These are phyloP conservation scores for Nesoenas mayeri DNA, from an alignment of 2,113 vertebrate genomes.

Conservation along the genomic window DNA sequence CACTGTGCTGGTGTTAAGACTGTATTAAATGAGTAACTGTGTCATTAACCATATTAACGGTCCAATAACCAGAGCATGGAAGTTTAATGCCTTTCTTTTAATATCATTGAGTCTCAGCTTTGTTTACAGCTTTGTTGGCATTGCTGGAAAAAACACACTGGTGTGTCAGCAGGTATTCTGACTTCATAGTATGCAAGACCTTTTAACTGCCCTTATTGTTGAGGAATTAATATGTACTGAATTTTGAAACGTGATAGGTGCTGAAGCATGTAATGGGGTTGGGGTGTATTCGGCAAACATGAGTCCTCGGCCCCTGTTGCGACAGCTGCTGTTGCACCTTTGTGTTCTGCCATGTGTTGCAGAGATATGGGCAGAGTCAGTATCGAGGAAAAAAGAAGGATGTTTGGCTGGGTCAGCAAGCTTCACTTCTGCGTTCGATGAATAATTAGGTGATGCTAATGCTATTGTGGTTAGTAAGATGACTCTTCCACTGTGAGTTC, in stretches of 20 bases:
- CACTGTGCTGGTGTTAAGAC: neutral
- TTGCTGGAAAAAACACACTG: neutral
- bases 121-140: neutral
- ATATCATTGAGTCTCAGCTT: neutral
- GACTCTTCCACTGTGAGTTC: neutral
- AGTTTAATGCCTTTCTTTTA: neutral
- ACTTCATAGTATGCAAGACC: neutral
- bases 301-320: neutral
- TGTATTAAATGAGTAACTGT: neutral
- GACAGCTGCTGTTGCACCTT: neutral
- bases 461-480: neutral
- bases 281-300: neutral
- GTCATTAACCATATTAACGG: neutral
- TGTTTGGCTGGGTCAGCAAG: conserved; percentile 22
- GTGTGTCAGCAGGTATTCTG: neutral
- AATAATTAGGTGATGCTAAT: neutral
- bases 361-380: neutral
- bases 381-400: neutral
- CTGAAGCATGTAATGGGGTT: conserved; percentile 57
- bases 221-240: conserved; percentile 61
- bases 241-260: conserved; percentile 37
- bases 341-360: neutral
- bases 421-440: neutral
- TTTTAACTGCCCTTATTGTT: conserved; percentile 71
- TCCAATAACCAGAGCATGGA: neutral